Evolutionary conservation across 2,113 vertebrate genomes (phyloP).

Genomic region (Ornithorhynchus anatinus): DNA sequence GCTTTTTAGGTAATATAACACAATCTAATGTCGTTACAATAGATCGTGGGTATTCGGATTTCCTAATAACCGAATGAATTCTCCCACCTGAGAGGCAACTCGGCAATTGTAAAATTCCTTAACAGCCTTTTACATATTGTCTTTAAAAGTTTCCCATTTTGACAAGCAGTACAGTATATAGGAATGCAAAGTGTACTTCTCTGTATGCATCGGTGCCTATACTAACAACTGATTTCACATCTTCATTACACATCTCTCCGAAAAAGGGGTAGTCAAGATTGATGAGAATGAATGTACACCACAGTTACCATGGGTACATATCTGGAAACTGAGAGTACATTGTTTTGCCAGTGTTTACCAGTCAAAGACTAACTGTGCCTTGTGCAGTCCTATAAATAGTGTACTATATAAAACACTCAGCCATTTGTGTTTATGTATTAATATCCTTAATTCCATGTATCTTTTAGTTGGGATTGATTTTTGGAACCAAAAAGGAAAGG

Average conservation of each 20-base stretch:
- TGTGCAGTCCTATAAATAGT: conserved; percentile 52
- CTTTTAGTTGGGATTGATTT: conserved; percentile 42
- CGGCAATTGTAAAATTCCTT: conserved; percentile 4
- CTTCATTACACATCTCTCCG: conserved; percentile 10
- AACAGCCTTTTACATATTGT: conserved; percentile 11
- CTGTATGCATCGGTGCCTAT: conserved; percentile 41
- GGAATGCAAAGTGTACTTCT: conserved; percentile 17
- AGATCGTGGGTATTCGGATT: not conserved
- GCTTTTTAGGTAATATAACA: conserved; percentile 25
- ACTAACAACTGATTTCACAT: conserved; percentile 23
- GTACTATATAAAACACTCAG: conserved; percentile 25
- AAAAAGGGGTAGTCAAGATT: conserved; percentile 10
- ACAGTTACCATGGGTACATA: conserved; percentile 19
- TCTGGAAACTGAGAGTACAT: conserved; percentile 34
- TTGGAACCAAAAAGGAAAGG: conserved; percentile 29
- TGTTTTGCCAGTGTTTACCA: conserved; percentile 40
- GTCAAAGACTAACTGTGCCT: conserved; percentile 41
- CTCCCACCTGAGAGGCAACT: conserved; percentile 1
- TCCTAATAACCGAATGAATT: conserved; percentile 7
- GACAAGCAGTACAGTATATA: conserved; percentile 32
- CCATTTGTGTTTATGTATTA: conserved; percentile 36
- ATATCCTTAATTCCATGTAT: conserved; percentile 45
- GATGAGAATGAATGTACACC: conserved; percentile 27
- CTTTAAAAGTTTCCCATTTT: conserved; percentile 27
- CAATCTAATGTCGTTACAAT: not conserved